phyloP scores from a whole-genome alignment of 35 echinoderm and acorn worm species.

The Heliocidaris tuberculata region DNA sequence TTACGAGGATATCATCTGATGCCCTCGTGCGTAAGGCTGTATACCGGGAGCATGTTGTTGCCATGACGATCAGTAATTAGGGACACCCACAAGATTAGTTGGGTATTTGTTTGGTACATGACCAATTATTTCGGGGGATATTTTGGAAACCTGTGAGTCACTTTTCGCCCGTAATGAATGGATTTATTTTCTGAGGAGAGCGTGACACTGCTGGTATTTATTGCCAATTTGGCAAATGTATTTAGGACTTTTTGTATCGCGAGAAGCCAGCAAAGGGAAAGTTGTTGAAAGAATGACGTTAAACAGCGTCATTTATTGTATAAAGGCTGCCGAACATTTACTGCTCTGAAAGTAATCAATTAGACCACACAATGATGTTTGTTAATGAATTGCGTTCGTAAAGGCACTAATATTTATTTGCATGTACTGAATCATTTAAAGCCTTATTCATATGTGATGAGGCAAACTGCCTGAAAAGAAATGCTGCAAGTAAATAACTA shows the following conservation, averaged over 20 bases:
- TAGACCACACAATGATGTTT: background rate
- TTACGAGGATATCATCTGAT: background rate
- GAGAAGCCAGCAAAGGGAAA: background rate
- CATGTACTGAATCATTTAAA: too few species aligned
- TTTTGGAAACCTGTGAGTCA: background rate
- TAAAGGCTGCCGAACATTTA: background rate
- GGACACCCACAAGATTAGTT: background rate
- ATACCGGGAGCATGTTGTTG: background rate
- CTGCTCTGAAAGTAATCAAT: background rate
- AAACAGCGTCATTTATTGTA: background rate
- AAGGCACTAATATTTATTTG: background rate
- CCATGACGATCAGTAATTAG: constrained; percentile 17
- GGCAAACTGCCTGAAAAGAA: too few species aligned
- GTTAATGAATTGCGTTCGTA: background rate
- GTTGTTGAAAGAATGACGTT: background rate
- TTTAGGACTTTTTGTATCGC: background rate
- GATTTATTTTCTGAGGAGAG: background rate
- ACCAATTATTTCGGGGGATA: background rate
- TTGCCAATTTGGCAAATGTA: background rate
- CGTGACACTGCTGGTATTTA: background rate
- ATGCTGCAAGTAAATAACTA: too few species aligned
- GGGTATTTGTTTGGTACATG: background rate
- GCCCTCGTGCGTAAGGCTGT: background rate
- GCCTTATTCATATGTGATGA: too few species aligned
- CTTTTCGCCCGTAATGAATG: background rate